Base-by-base conservation (phyloP, 2,113 vertebrate genomes). In the Stigmatopora nigra region DNA sequence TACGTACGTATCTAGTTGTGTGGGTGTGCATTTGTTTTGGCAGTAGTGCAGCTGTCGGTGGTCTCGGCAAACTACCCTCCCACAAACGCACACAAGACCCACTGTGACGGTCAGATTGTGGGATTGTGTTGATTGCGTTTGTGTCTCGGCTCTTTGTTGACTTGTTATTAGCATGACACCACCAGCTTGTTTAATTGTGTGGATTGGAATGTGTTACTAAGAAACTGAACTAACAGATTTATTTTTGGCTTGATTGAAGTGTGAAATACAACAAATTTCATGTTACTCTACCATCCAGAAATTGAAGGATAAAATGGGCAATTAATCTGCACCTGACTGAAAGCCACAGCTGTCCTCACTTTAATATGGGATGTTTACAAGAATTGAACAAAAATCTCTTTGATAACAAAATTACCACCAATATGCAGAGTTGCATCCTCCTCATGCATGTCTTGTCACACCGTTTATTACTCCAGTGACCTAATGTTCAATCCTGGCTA, bases 41-140 rank as follows among this genome's bases (percentile, higher is more conserved):
- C 72, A 80, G 81, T 58, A 64, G 73, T 84, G 84, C 88, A 90
- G 87, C 88, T 90, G 88, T 85, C 82, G 78, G 72, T 83, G 78
- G 78, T 78, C 64, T 82, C 61, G 73, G 76, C 74, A 81, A 72
- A 81, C 69, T 76, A 60, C 70, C 78, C 77, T 83, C 85, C 4
- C 58, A 5, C 57, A 60, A 3, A 19, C 36, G 19, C 58, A 44
- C 38, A 44, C n/a, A 44, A 78, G 86, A 75, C 72, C 83, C 82
- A 83, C 79, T 79, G 86, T 84, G 7, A 31, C 79, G 84, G 84
- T 87, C 76, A 78, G 38, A 44, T 22, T 65, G 76, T 31, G 25
- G 25, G 25, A 31, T 31, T 31, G 25, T 31, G 25, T 31, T 31
- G 25, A 31, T 59, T 71, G 46, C 70, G 73, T 76, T 77, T 73